Conservation (phyloP, 2,888 invertebrate species). For the Pammene aurita region DNA sequence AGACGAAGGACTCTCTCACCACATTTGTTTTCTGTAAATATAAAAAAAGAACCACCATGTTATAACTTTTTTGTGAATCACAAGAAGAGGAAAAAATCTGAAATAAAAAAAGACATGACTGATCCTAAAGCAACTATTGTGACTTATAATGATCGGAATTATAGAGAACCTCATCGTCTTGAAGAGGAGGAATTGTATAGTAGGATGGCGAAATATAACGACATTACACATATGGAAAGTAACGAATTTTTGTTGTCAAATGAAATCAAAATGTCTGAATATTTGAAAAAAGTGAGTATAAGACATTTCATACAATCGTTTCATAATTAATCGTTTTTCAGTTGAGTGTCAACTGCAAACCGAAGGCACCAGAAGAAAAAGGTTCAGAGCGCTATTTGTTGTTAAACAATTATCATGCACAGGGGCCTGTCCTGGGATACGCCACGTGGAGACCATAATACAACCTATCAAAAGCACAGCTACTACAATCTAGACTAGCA, state of each 20-base stretch:
- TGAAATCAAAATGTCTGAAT: neutral
- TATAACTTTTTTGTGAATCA: constrained; percentile 52
- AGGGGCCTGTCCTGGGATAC: too few relatives aligned
- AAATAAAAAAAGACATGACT: constrained; percentile 23
- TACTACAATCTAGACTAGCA: too few relatives aligned
- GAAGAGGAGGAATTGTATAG: constrained; percentile 54
- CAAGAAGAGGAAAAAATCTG: constrained; percentile 61
- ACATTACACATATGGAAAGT: constrained; percentile 47
- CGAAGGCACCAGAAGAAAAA: too few relatives aligned
- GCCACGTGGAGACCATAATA: too few relatives aligned
- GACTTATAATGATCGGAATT: constrained; percentile 51
- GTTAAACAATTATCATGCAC: too few relatives aligned
- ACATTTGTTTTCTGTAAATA: constrained; percentile 23
- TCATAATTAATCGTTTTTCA: too few relatives aligned
- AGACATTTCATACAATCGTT: too few relatives aligned
- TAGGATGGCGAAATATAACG: constrained; percentile 19
- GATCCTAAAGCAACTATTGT: constrained; percentile 43
- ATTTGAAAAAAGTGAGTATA: neutral
- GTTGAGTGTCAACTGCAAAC: too few relatives aligned
- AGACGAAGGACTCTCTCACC: constrained; percentile 45
- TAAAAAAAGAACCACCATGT: constrained; percentile 37
- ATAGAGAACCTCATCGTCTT: constrained; percentile 56
- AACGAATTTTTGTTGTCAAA: constrained; percentile 32
- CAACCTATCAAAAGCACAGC: too few relatives aligned
- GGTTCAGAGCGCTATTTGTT: too few relatives aligned